A percentile compares a stretch with the other conserved stretches of the same genome.
These are phyloP conservation scores for Amblyopsis hoosieri DNA, from an alignment of 2,797 vertebrate species.

Conservation along the genomic window DNA sequence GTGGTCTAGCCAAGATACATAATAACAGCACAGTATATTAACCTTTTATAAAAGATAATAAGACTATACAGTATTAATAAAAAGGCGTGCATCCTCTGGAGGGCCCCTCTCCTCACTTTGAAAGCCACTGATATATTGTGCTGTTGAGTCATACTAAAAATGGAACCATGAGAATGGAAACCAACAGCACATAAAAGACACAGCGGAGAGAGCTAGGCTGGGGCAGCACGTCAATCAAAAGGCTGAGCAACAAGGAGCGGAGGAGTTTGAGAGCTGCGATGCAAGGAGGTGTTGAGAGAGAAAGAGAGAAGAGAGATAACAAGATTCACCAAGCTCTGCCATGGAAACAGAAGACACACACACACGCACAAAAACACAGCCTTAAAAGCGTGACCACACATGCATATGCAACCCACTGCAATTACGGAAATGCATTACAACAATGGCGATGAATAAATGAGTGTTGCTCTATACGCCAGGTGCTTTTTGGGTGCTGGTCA, in stretches of 20 bases:
- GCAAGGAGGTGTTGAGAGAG: conserved; percentile 67
- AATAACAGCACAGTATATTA: too few species aligned
- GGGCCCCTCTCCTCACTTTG: too few species aligned
- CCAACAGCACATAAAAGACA: conserved; percentile 66
- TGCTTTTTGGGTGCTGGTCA: conserved; percentile 42
- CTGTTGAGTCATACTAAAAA: conserved; percentile 69
- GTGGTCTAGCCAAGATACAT: too few species aligned
- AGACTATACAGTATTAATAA: too few species aligned
- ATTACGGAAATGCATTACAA: conserved; percentile 54
- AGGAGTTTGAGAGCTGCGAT: conserved; percentile 72
- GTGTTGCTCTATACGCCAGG: conserved; percentile 31
- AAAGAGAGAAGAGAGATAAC: conserved; percentile 51
- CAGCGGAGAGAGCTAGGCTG: conserved; percentile 70
- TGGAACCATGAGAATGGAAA: conserved; percentile 63
- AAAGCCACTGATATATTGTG: conserved; percentile 35
- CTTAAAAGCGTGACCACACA: conserved; percentile 21
- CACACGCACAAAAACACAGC: conserved; percentile 1
- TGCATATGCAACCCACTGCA: conserved; percentile 43
- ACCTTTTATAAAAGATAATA: too few species aligned
- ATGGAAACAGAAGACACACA: conserved; percentile 21
- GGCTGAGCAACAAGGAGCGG: conserved; percentile 69
- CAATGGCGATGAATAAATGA: conserved; percentile 45
- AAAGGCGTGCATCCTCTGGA: too few species aligned
- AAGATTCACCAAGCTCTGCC: conserved; percentile 64
- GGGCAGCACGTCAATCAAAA: conserved; percentile 70